These are phyloP conservation scores for Pseudomyrmex flavicornis DNA, from an alignment of 1,140 invertebrate species.

Conservation along the genomic window DNA sequence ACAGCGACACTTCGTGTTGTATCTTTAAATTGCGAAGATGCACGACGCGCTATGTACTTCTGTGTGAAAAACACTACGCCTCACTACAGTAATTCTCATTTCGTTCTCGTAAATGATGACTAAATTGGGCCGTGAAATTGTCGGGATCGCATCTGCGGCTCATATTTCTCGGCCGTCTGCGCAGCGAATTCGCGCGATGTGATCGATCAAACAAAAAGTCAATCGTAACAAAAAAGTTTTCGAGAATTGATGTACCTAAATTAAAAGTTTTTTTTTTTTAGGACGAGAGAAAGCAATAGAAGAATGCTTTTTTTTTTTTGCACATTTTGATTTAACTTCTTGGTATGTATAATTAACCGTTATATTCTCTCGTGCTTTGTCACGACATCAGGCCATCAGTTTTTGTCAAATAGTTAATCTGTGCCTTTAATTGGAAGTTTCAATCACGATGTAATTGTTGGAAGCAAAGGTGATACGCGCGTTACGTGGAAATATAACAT, in stretches of 20 bases:
- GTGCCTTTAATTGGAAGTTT: not conserved
- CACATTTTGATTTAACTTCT: not conserved
- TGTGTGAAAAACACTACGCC: constrained; percentile 65
- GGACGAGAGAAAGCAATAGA: not conserved
- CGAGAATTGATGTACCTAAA: not conserved
- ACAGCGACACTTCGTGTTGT: constrained; percentile 1
- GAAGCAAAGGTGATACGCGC: not conserved
- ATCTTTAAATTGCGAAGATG: constrained; percentile 27
- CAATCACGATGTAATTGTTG: constrained; percentile 10
- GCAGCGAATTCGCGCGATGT: not conserved
- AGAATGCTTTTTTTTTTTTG: not conserved
- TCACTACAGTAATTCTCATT: constrained; percentile 68
- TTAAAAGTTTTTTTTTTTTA: not conserved
- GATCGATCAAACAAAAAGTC: constrained; percentile 7
- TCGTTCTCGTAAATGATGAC: constrained; percentile 22
- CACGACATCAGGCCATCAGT: not conserved
- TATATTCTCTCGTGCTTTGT: not conserved
- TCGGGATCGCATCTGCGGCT: not conserved
- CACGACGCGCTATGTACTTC: constrained; percentile 9
- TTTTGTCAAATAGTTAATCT: not conserved
- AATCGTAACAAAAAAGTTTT: not conserved
- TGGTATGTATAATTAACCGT: not conserved
- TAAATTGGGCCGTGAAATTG: constrained; percentile 33
- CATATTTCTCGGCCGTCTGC: constrained; percentile 11
- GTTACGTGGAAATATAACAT: no score